Conservation (phyloP, 2,888 invertebrate genomes). For the Plebejus argus region DNA sequence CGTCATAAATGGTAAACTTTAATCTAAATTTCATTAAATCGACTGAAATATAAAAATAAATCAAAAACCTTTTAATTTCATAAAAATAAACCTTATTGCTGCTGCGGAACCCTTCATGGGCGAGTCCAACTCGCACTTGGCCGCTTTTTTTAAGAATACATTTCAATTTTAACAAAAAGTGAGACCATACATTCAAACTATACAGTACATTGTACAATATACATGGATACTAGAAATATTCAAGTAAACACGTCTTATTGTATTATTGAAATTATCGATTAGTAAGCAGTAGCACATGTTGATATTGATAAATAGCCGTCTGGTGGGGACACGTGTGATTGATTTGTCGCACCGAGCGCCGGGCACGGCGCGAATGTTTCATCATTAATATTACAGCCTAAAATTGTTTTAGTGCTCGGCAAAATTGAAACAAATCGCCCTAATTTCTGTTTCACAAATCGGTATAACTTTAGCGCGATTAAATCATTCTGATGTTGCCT, state of each 20-base stretch:
- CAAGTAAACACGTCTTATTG: background rate
- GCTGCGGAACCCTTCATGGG: too few species aligned
- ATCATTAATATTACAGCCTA: slow-evolving; percentile 34
- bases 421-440: slow-evolving; percentile 16
- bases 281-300: slow-evolving; percentile 38
- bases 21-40: too few species aligned
- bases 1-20: too few species aligned
- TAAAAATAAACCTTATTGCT: too few species aligned
- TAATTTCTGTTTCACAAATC: background rate
- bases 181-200: too few species aligned
- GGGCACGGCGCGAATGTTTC: slow-evolving; percentile 34
- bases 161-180: too few species aligned
- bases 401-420: slow-evolving; percentile 31
- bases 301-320: slow-evolving; percentile 66
- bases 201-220: too few species aligned
- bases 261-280: slow-evolving; percentile 34
- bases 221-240: background rate
- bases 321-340: slow-evolving; percentile 61
- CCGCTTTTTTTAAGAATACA: too few species aligned
- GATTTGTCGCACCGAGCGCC: slow-evolving; percentile 57
- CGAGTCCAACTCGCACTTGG: too few species aligned
- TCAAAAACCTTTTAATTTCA: too few species aligned
- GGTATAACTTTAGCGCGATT: background rate
- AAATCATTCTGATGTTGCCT: background rate
- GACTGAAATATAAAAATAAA: too few species aligned